These are phyloP conservation scores for Odontocolon sp. DNA, from an alignment of 2,888 invertebrate genomes.

Conservation along the genomic window DNA sequence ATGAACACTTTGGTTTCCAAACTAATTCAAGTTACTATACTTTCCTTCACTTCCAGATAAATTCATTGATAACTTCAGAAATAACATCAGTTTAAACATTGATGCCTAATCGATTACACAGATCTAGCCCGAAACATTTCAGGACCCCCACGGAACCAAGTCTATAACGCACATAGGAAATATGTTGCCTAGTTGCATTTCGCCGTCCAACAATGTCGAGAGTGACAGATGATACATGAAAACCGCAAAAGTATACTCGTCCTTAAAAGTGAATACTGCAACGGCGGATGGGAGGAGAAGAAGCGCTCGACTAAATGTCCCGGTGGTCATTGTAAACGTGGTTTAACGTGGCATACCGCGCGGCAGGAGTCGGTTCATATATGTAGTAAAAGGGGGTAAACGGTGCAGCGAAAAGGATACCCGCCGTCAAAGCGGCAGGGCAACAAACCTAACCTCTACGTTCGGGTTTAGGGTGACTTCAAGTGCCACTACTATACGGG, in stretches of 20 bases:
- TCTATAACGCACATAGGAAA: not conserved
- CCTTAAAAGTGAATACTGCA: constrained; percentile 49
- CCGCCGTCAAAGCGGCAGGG: constrained; percentile 50
- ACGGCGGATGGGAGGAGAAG: not conserved
- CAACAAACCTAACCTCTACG: constrained; percentile 28
- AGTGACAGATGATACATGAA: constrained; percentile 35
- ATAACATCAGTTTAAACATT: too few relatives aligned
- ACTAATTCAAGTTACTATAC: too few relatives aligned
- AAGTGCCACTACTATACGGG: constrained; percentile 25
- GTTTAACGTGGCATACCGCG: constrained; percentile 9
- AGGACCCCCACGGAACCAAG: too few relatives aligned
- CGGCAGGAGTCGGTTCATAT: constrained; percentile 18
- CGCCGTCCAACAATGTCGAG: constrained; percentile 15
- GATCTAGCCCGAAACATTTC: too few relatives aligned
- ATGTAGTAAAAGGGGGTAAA: constrained; percentile 24
- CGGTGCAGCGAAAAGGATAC: constrained; percentile 13
- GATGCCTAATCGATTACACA: too few relatives aligned
- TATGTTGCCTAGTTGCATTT: not conserved
- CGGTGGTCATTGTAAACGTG: constrained; percentile 20
- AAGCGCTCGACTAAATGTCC: not conserved
- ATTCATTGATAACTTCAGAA: too few relatives aligned
- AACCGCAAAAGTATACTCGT: constrained; percentile 52
- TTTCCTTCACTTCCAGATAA: too few relatives aligned
- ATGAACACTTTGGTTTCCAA: not conserved
- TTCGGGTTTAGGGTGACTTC: constrained; percentile 45